Conservation (phyloP, 2,888 invertebrate genomes). For the Erpobdella octoculata region DNA sequence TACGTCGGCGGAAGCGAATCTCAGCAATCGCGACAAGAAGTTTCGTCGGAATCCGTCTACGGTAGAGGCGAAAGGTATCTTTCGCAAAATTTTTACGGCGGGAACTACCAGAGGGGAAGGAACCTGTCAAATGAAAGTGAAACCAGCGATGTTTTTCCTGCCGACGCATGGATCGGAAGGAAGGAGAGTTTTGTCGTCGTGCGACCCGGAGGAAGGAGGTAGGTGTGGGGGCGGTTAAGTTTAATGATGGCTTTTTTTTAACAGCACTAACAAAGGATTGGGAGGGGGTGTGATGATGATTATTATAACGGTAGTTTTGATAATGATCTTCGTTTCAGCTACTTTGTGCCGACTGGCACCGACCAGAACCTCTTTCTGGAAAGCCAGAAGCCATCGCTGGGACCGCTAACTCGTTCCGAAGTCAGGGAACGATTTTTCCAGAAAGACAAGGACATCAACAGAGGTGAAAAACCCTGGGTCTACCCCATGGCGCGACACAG, state of each 20-base stretch:
- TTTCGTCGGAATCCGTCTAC: too few relatives aligned
- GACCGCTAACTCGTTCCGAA: not conserved
- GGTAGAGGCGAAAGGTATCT: too few relatives aligned
- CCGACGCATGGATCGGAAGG: not conserved
- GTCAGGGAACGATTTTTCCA: not conserved
- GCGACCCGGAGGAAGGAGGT: conserved; percentile 4
- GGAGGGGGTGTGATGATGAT: too few relatives aligned
- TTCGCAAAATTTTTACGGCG: not conserved
- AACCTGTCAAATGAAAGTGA: not conserved
- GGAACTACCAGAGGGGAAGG: not conserved
- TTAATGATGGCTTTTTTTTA: too few relatives aligned
- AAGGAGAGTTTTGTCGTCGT: conserved; percentile 12
- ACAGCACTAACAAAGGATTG: not conserved
- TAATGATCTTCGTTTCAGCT: not conserved
- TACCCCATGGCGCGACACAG: too few relatives aligned
- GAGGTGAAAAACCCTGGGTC: too few relatives aligned
- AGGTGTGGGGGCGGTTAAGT: too few relatives aligned
- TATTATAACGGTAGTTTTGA: not conserved
- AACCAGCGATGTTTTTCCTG: not conserved
- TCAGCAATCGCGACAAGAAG: not conserved
- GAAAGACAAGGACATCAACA: too few relatives aligned
- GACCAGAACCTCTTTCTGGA: too few relatives aligned
- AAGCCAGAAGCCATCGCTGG: not conserved
- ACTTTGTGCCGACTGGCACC: not conserved
- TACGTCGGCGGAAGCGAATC: not conserved